These are phyloP conservation scores for Linnaemya vulpina DNA, from an alignment of 2,888 invertebrate genomes.

Conservation along the genomic window DNA sequence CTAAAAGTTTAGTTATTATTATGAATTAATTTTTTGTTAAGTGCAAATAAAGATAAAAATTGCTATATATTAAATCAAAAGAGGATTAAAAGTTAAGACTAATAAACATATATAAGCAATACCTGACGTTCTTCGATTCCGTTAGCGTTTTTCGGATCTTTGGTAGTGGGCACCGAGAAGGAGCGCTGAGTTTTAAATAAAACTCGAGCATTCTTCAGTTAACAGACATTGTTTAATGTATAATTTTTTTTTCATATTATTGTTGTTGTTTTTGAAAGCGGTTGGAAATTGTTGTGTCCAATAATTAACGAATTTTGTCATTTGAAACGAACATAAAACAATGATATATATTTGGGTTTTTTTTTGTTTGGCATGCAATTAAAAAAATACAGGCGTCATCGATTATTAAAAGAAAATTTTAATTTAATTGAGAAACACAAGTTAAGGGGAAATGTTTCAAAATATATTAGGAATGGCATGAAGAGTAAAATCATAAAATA, in stretches of 20 bases:
- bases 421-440: slow-evolving; percentile 31
- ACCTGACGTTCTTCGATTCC: slow-evolving; percentile 83
- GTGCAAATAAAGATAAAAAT: slow-evolving; percentile 51
- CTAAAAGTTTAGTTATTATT: not conserved
- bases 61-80: slow-evolving; percentile 37
- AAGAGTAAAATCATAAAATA: not conserved
- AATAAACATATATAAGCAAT: slow-evolving; percentile 73
- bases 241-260: slow-evolving; percentile 24
- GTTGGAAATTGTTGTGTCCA: slow-evolving; percentile 22
- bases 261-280: slow-evolving; percentile 3
- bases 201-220: slow-evolving; percentile 86
- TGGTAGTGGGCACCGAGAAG: slow-evolving; percentile 95
- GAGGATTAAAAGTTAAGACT: slow-evolving; percentile 54
- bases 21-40: not conserved
- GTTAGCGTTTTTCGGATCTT: slow-evolving; percentile 85
- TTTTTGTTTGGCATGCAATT: slow-evolving; percentile 64
- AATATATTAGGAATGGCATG: slow-evolving; percentile 8
- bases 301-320: slow-evolving; percentile 44
- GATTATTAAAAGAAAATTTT: slow-evolving; percentile 54
- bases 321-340: slow-evolving; percentile 66
- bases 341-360: slow-evolving; percentile 50
- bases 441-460: slow-evolving; percentile 30
- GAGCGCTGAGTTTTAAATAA: slow-evolving; percentile 96
- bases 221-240: slow-evolving; percentile 72
- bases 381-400: slow-evolving; percentile 44